Base-by-base conservation (phyloP, 53 echinoderm and acorn worm genomes). In the Astropecten irregularis region DNA sequence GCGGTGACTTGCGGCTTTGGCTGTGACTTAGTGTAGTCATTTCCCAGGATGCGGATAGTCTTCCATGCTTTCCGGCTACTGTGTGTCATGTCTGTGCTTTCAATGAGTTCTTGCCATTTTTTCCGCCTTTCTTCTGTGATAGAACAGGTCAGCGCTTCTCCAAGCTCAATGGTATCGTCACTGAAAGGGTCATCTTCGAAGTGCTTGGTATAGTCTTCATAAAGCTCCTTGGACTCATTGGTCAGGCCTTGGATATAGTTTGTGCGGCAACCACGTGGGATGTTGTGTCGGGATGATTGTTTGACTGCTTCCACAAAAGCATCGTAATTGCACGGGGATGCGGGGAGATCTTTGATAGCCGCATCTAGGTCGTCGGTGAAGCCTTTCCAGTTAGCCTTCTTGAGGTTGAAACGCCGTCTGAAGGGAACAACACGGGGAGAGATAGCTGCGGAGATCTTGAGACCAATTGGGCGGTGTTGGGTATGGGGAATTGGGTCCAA, bases 391-490 rank as follows among this genome's bases (percentile, higher is more conserved):
- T n/a, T n/a, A n/a, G 66, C 84, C 60, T 89, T 89, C 28, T 39
- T 69, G 22, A 44, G 14, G 70, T 79, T 90, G 62, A 89, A 89
- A 18, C 90, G 85, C 28, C 82, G 35, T 35, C 54, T 53, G 54
- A 90, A 71, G 30, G 86, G 82, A 2, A 86, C 86, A n/a, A 3
- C 67, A 36, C 66, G 59, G 38, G 92, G 92, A 15, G 49, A 62
- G 32, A 92, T 55, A 65, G 73, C 92, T 33, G 82, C 88, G 82
- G 63, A 81, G 40, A 88, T 49, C 55, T 88, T 68, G 60, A 88
- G 49, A n/a, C 61, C 73, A 21, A 91, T n/a, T n/a, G n/a, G n/a
- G n/a, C n/a, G n/a, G n/a, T 90, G 91, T 76, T 90, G 91, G 35
- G 44, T 88, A 10, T 66, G 55, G 9, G 73, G 82, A 31, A 91